Base-by-base conservation (phyloP, 2,113 vertebrate genomes). In the Pardalotus punctatus region DNA sequence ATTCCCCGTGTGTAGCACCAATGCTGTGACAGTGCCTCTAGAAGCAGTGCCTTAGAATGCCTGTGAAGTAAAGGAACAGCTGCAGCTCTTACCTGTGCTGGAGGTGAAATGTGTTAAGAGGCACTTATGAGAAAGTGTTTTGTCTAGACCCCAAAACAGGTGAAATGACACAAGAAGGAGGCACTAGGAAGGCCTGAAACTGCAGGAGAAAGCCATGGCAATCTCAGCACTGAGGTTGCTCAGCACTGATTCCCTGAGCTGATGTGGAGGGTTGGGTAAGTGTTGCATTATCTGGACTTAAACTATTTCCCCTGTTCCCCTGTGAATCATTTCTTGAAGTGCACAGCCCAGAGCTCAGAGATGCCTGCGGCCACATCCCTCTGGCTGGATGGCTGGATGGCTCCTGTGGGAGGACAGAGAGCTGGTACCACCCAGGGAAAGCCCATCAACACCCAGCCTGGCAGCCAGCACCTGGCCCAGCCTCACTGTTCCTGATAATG, bases 251-350 rank as follows among this genome's bases (percentile, higher is more conserved):
- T n/a, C n/a, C n/a, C n/a, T n/a, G n/a, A 81, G 33, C 36, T 79
- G 58, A 25, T 72, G 56, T 35, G 40, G 61, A 56, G 0, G 12
- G 22, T 51, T 64, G 40, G 14, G 69, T 25, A 95, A 17, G 31
- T 76, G 47, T 57, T 90, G 33, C 48, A 15, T 77, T 77, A n/a
- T 53, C 50, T 60, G 38, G 24, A 19, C 35, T 78, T 28, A 86
- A 95, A 60, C 43, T 61, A 74, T 64, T 86, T 94, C 38, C 83
- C 47, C 86, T 89, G 17, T 0, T 17, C 8, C 40, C 14, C 48
- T 38, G 35, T 85, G 88, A 92, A 67, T 79, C 45, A 81, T 38
- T 71, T 86, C 60, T 69, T 53, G 83, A 67, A 60, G 48, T 8
- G 15, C 65, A 83, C 47, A 86, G 56, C 45, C 16, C 40, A 40